Base-by-base conservation (phyloP, 2,888 invertebrate species). In the Ectobius pallidus region DNA sequence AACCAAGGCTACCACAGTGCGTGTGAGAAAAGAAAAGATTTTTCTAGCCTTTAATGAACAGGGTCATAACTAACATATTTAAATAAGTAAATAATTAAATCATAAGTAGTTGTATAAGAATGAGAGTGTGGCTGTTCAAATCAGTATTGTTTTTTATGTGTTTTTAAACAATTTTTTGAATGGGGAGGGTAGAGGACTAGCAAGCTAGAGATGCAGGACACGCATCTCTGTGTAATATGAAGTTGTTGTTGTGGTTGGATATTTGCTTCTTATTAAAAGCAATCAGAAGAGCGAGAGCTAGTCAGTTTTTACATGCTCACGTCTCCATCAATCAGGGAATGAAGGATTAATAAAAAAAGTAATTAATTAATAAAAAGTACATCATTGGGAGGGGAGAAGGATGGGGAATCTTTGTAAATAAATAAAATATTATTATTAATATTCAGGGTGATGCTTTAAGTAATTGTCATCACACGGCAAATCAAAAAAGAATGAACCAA, bases 11-110 rank as follows among this genome's bases (percentile, higher is more conserved):
- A 65, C 44, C 65, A 65, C 65, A 46, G 65, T 65, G 44, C n/a
- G 27, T 65, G 65, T 65, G 65, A 65, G 65, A 16, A 11, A 65
- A 65, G 30, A 58, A 30, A 58, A 58, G 58, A 58, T 58, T 58
- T 44, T 65, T 44, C 77, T 76, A 77, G 77, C 77, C 77, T 77
- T 77, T 73, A 76, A 76, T 76, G 74, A 77, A 77, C 77, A 77
- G 77, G 77, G 77, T 77, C 76, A 75, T 70, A 72, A 76, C 73
- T 75, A 71, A 75, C 73, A 72, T 74, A 74, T 72, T 71, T 72
- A 74, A 71, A 69, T 72, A 69, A 72, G 32, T 69, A 71, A 71
- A 67, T 65, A 71, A 69, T 27, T 69, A 58, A 58, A 58, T 30
- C 62, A 71, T 76, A 76, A 75, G 72, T 75, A 75, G 75, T 75